phyloP scores from a whole-genome alignment of 2,113 vertebrate species.

The Seriola dumerili region DNA sequence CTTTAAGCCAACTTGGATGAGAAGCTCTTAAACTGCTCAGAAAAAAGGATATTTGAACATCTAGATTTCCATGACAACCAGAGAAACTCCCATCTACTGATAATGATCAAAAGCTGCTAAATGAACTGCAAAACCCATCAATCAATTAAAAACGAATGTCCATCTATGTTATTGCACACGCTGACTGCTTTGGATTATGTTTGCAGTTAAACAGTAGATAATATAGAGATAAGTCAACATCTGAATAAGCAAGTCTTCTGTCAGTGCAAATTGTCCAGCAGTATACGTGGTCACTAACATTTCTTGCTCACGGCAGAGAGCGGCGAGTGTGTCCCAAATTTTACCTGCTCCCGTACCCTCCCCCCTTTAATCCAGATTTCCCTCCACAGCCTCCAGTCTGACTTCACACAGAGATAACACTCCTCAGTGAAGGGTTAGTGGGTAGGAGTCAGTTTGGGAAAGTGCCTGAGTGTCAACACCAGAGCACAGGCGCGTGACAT shows the following conservation, averaged over 20 bases:
- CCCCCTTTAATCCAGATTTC: slow-evolving; percentile 1
- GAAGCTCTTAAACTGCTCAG: neutral
- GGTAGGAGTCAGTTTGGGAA: slow-evolving; percentile 10
- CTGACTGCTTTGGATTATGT: neutral
- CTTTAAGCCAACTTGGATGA: neutral
- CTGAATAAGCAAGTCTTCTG: neutral
- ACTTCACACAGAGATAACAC: neutral
- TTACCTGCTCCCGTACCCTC: neutral
- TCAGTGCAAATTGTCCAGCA: neutral
- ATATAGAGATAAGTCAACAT: neutral
- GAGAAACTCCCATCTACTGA: neutral
- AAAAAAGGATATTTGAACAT: neutral
- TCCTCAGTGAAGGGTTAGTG: neutral
- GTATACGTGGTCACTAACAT: neutral
- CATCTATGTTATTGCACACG: neutral
- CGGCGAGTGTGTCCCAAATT: neutral
- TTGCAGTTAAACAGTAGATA: neutral
- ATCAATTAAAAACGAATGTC: neutral
- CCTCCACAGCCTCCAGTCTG: neutral
- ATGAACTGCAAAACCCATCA: neutral
- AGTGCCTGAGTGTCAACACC: slow-evolving; percentile 1
- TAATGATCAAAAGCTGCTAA: neutral
- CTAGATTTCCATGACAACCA: neutral
- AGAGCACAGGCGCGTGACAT: slow-evolving; percentile 44
- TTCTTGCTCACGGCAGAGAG: neutral